These are phyloP conservation scores for Pammene fasciana DNA, from an alignment of 2,888 invertebrate species.

Conservation along the genomic window DNA sequence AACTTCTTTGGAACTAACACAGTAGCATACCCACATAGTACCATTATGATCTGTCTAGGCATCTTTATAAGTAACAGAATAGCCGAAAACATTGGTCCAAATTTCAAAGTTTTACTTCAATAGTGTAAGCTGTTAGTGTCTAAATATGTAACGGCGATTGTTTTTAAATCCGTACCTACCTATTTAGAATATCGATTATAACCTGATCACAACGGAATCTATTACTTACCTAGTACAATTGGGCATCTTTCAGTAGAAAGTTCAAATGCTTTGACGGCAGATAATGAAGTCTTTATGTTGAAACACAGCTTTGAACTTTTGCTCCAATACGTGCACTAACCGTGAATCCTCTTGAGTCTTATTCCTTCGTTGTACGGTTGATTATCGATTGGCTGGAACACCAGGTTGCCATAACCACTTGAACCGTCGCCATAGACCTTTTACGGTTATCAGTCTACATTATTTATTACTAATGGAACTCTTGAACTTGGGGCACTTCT, in stretches of 20 bases:
- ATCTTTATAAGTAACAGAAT: too few relatives aligned
- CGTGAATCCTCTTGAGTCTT: constrained; percentile 4
- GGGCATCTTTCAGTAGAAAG: constrained; percentile 36
- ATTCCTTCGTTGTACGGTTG: constrained; percentile 13
- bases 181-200: too few relatives aligned
- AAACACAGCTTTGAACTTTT: constrained; percentile 62
- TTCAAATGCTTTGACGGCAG: constrained; percentile 39
- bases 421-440: constrained; percentile 67
- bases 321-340: constrained; percentile 48
- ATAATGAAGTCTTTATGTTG: constrained; percentile 41
- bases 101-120: too few relatives aligned
- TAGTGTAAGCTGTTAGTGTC: too few relatives aligned
- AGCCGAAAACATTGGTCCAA: too few relatives aligned
- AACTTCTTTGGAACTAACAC: too few relatives aligned
- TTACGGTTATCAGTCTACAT: constrained; percentile 75
- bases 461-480: constrained; percentile 74
- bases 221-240: neutral
- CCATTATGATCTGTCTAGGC: too few relatives aligned
- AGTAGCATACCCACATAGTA: too few relatives aligned
- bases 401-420: constrained; percentile 49
- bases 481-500: constrained; percentile 41
- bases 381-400: neutral
- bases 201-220: too few relatives aligned
- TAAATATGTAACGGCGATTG: too few relatives aligned
- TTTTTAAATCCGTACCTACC: too few relatives aligned